phyloP scores from a whole-genome alignment of 92 coral and sea anemone species.

The Paramuricea clavata region DNA sequence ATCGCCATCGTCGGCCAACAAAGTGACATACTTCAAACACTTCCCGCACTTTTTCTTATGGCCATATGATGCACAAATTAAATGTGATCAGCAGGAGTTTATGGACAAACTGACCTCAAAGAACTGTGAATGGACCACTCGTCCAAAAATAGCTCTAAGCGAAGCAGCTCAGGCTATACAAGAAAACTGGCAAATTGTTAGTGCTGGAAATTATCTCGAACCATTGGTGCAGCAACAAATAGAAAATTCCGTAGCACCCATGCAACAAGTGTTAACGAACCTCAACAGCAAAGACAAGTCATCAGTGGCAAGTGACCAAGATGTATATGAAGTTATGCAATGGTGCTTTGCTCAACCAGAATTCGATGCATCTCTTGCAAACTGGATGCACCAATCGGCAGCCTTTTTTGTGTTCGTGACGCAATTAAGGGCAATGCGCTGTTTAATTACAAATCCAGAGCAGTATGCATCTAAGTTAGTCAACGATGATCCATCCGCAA shows the following conservation, averaged over 20 bases:
- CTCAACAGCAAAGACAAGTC: background rate
- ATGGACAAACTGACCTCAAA: background rate
- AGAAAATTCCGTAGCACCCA: background rate
- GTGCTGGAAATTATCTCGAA: background rate
- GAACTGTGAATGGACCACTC: background rate
- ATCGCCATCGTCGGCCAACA: background rate
- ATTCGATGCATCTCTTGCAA: background rate
- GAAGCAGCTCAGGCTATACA: background rate
- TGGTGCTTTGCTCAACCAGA: background rate
- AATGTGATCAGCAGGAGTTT: background rate
- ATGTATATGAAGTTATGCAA: background rate
- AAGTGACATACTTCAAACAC: background rate
- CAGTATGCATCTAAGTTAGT: background rate
- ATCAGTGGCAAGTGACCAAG: background rate
- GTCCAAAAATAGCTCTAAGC: background rate
- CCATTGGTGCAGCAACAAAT: background rate
- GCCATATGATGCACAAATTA: conserved; percentile 2
- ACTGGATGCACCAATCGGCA: background rate
- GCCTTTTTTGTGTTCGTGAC: background rate
- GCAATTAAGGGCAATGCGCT: background rate
- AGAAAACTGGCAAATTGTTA: background rate
- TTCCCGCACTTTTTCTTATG: background rate
- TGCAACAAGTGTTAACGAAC: background rate
- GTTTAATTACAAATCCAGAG: background rate
- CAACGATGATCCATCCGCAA: background rate